These are phyloP conservation scores for Mola mola DNA, from an alignment of 2,113 vertebrate species.

Conservation along the genomic window DNA sequence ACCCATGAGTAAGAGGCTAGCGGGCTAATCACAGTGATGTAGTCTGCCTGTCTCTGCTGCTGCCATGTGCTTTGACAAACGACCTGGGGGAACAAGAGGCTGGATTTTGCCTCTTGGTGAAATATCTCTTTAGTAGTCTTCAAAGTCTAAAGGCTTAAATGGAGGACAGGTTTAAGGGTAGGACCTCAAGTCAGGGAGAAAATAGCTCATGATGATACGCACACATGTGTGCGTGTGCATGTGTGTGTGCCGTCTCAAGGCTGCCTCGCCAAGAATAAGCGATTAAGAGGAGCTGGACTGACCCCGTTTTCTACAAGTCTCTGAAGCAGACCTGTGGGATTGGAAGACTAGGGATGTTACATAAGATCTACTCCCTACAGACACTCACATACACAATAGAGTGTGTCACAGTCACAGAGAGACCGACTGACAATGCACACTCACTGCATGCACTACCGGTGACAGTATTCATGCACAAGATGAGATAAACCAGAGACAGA, in stretches of 20 bases:
- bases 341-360: slow-evolving; percentile 46
- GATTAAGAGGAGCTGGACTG: slow-evolving; percentile 58
- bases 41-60: slow-evolving; percentile 18
- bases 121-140: slow-evolving; percentile 42
- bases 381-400: slow-evolving; percentile 1
- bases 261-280: slow-evolving; percentile 41
- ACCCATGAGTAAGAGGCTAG: slow-evolving; percentile 27
- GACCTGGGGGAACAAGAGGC: slow-evolving; percentile 9
- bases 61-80: slow-evolving; percentile 21
- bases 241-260: slow-evolving; percentile 33
- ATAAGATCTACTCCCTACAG: slow-evolving; percentile 41
- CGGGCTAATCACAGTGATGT: slow-evolving; percentile 27
- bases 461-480: slow-evolving; percentile 2
- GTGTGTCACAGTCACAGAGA: slow-evolving; percentile 5
- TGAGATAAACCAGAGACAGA: slow-evolving; percentile 1
- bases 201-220: slow-evolving; percentile 36
- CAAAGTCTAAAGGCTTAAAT: slow-evolving; percentile 27
- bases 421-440: neutral
- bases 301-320: slow-evolving; percentile 56
- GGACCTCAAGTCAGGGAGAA: slow-evolving; percentile 49
- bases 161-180: slow-evolving; percentile 46
- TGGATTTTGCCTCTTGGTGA: slow-evolving; percentile 25
- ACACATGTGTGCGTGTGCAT: slow-evolving; percentile 6
- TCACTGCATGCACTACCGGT: neutral
- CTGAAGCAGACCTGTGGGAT: slow-evolving; percentile 44